Percentiles rank a stretch among this genome's conserved stretches.
These are phyloP conservation scores for Seira musarum DNA, from an alignment of 2,888 invertebrate genomes.

Conservation along the genomic window DNA sequence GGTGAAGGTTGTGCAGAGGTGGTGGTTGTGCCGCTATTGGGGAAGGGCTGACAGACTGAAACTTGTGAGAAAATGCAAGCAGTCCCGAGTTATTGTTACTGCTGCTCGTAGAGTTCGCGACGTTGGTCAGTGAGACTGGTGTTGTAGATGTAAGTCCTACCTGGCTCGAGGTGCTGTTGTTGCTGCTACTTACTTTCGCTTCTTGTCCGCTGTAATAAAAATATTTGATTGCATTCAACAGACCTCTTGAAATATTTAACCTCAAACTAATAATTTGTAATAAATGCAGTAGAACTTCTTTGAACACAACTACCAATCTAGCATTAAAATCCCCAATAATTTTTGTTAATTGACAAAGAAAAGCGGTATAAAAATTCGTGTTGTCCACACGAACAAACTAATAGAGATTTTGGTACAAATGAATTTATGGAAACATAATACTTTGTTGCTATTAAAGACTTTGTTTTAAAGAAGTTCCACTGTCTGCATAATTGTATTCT, in stretches of 20 bases:
- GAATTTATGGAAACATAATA: too few relatives aligned
- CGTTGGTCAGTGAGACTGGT: constrained; percentile 39
- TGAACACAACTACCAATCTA: too few relatives aligned
- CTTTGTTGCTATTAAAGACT: background rate
- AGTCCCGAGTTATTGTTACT: constrained; percentile 42
- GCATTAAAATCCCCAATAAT: too few relatives aligned
- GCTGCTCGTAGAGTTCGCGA: constrained; percentile 43
- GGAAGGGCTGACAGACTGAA: constrained; percentile 67
- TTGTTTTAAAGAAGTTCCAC: background rate
- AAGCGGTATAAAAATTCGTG: too few relatives aligned
- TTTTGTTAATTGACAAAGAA: too few relatives aligned
- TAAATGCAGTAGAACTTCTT: too few relatives aligned
- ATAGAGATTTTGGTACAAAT: too few relatives aligned
- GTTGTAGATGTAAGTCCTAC: constrained; percentile 32
- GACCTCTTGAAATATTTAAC: too few relatives aligned
- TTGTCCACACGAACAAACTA: too few relatives aligned
- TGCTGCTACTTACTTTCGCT: constrained; percentile 59
- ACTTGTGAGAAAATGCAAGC: constrained; percentile 65
- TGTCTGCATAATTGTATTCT: constrained; percentile 74
- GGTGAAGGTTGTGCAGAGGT: constrained; percentile 47
- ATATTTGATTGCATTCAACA: background rate
- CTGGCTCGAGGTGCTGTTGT: constrained; percentile 29
- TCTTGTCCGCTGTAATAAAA: constrained; percentile 62
- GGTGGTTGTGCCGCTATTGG: constrained; percentile 46
- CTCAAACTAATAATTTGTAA: too few relatives aligned